phyloP scores from a whole-genome alignment of 1,140 invertebrate species.

The Tetranychus cinnabarinus region DNA sequence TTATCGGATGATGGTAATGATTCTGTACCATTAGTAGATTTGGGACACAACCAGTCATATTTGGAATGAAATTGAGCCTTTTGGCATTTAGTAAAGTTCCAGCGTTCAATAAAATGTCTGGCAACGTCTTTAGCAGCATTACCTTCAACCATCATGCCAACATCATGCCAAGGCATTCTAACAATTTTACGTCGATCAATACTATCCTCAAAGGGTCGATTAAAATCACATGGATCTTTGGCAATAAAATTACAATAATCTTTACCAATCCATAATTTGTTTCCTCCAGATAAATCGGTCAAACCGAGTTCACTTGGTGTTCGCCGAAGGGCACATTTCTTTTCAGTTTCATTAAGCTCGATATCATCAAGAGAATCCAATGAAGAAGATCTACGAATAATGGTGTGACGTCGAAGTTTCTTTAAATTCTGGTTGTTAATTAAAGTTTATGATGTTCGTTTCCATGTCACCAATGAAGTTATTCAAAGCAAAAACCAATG shows the following conservation, averaged over 20 bases:
- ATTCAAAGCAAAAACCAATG: too few relatives aligned
- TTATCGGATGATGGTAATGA: too few relatives aligned
- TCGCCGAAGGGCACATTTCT: slow-evolving; percentile 1
- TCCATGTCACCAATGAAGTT: too few relatives aligned
- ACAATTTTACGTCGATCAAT: slow-evolving; percentile 64
- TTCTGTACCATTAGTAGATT: slow-evolving; percentile 29
- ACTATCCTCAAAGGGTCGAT: slow-evolving; percentile 67
- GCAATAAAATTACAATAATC: slow-evolving; percentile 95
- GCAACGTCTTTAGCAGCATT: slow-evolving; percentile 68
- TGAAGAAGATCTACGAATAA: too few relatives aligned
- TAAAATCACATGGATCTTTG: slow-evolving; percentile 81
- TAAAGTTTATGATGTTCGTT: too few relatives aligned
- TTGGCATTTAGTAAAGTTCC: slow-evolving; percentile 76
- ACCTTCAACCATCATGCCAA: slow-evolving; percentile 62
- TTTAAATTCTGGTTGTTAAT: too few relatives aligned
- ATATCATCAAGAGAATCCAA: too few relatives aligned
- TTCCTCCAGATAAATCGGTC: slow-evolving; percentile 11
- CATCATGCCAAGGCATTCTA: slow-evolving; percentile 95
- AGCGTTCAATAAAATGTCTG: slow-evolving; percentile 86
- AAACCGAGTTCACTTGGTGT: slow-evolving; percentile 7
- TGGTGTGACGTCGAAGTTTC: too few relatives aligned
- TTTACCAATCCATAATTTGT: slow-evolving; percentile 91
- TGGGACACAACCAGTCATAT: slow-evolving; percentile 76
- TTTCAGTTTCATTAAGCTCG: too few relatives aligned
- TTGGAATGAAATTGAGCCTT: slow-evolving; percentile 44